Conservation (phyloP, 2,888 invertebrate species). For the Branchipolynoe longqiensis region DNA sequence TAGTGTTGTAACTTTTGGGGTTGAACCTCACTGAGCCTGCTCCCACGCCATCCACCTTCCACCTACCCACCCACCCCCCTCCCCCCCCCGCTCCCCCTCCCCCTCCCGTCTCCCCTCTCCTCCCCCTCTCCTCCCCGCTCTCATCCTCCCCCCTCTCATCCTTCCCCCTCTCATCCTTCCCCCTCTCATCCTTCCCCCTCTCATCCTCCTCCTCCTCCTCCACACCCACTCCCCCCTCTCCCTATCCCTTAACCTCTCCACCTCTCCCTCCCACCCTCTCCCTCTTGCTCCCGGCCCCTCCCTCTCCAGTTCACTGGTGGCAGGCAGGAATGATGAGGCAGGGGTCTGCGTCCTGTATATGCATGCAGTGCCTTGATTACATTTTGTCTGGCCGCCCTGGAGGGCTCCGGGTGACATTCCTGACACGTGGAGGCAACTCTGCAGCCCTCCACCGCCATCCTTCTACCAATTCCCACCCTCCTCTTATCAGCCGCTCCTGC, state of each 20-base stretch:
- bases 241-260: neutral
- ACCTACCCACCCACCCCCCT: too few relatives aligned
- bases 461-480: too few relatives aligned
- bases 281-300: neutral
- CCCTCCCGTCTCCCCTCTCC: too few relatives aligned
- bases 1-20: too few relatives aligned
- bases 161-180: neutral
- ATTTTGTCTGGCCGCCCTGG: neutral
- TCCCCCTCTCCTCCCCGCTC: too few relatives aligned
- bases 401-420: neutral
- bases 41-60: too few relatives aligned
- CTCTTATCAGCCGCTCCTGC: too few relatives aligned
- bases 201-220: neutral
- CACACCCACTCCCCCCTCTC: neutral
- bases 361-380: conserved; percentile 17
- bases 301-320: conserved; percentile 4
- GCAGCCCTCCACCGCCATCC: too few relatives aligned
- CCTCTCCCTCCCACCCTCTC: neutral
- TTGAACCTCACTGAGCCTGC: too few relatives aligned
- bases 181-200: neutral
- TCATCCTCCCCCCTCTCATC: too few relatives aligned
- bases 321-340: neutral
- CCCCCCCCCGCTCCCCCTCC: too few relatives aligned
- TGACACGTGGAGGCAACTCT: too few relatives aligned
- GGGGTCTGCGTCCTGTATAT: conserved; percentile 23